Evolutionary conservation across 1,140 invertebrate species (phyloP).

Genomic region (Harpegnathos saltator): DNA sequence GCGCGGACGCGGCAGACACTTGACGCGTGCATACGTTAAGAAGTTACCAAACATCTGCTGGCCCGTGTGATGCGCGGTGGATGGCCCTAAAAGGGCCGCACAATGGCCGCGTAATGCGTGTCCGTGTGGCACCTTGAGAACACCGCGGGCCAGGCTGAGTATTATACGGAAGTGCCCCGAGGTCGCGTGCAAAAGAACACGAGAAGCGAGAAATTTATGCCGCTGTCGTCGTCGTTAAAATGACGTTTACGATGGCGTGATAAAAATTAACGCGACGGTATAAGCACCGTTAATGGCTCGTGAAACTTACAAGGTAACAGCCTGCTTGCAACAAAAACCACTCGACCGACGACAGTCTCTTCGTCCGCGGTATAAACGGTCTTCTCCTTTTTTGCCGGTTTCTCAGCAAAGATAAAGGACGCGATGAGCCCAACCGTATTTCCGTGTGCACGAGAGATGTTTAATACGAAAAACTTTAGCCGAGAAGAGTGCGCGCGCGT

Average conservation of each 20-base stretch:
- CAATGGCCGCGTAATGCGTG: conserved; percentile 60
- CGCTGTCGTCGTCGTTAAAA: conserved; percentile 29
- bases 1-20: conserved; percentile 75
- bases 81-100: conserved; percentile 74
- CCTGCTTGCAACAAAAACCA: background rate
- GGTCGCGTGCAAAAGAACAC: conserved; percentile 36
- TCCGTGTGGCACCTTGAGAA: conserved; percentile 73
- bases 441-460: conserved; percentile 15
- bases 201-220: conserved; percentile 59
- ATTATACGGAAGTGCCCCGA: conserved; percentile 57
- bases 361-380: conserved; percentile 1
- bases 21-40: conserved; percentile 82
- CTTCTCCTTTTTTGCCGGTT: background rate
- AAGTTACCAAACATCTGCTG: conserved; percentile 79
- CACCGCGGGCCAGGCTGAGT: conserved; percentile 14
- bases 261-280: conserved; percentile 27
- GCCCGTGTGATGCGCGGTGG: conserved; percentile 67
- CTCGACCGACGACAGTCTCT: background rate
- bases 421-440: background rate
- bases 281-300: conserved; percentile 36
- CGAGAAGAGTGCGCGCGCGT: background rate
- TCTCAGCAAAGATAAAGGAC: background rate
- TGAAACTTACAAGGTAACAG: conserved; percentile 17
- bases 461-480: conserved; percentile 10
- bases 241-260: conserved; percentile 11